Evolutionary conservation across 1,140 invertebrate species (phyloP), one percentile per base, ranked within the genome.

Genomic region (Meloidogyne floridensis): DNA sequence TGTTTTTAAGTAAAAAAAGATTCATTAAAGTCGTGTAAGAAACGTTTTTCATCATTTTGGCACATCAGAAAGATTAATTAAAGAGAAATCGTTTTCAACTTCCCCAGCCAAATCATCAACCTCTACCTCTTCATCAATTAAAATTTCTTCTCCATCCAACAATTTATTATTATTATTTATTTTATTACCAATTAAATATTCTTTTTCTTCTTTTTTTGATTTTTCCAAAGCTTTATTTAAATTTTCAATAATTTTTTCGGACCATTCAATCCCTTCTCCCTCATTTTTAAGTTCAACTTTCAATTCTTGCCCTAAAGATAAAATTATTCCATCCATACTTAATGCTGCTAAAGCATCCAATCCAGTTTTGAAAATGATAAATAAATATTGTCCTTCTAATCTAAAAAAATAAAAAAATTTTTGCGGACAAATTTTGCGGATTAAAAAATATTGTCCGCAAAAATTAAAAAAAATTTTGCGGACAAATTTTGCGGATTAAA

Each of bases 251-350:
- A 65, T 65, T 65, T 65, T 65, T n/a, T n/a, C n/a, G 18, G 59
- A 65, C 59, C 59, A 65, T n/a, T 74, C 72, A 18, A n/a, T 15
- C 7, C 8, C 43, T 54, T 32, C 7, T 3, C 4, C n/a, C 7
- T 47, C n/a, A 6, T 47, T 32, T 54, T 74, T 74, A 47, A 74
- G 72, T 7, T 15, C 7, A 18, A 74, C 72, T n/a, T 15, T 74
- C 18, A 74, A 54, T 74, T 74, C 53, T 54, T 74, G 43, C 3
- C 72, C 72, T 6, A 0, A 7, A 7, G 72, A 54, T 18, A 74
- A 13, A 42, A 77, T 71, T 32, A 88, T 70, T 51, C 87, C 86
- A 78, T 89, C 89, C 85, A 89, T 88, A 71, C 89, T 90, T 59
- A 88, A 71, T 13, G 89, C 88, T 42, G 88, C 86, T 18, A 89